A percentile compares a stretch with the other conserved stretches of the same genome.
Conservation (phyloP, 2,113 vertebrate species). For the Rhynchomys soricoides region DNA sequence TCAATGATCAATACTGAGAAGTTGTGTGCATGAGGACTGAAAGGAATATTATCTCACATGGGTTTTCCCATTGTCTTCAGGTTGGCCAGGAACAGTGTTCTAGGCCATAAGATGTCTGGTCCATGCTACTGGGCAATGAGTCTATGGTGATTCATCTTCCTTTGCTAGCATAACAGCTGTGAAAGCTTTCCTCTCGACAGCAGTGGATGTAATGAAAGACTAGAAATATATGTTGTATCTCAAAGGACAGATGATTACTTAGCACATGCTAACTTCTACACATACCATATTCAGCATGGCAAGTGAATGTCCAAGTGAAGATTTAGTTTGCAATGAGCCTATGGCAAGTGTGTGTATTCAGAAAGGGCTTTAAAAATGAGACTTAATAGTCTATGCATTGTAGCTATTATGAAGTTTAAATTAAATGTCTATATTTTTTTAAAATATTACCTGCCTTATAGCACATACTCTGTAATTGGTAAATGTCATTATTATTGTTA, state of each 20-base stretch:
- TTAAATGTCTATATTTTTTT: conserved; percentile 30
- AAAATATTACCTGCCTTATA: conserved; percentile 26
- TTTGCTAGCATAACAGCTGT: background rate
- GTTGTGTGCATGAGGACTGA: background rate
- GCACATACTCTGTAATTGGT: background rate
- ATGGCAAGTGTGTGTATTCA: background rate
- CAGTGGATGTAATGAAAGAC: background rate
- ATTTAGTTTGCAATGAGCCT: background rate
- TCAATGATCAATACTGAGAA: background rate
- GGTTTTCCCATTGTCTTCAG: background rate
- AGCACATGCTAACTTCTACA: background rate
- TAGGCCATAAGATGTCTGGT: background rate
- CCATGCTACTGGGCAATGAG: background rate
- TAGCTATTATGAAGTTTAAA: background rate
- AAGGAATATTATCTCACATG: background rate
- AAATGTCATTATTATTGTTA: background rate
- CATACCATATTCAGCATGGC: background rate
- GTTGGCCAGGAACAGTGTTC: background rate
- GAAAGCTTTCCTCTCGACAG: background rate
- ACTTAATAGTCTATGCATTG: background rate
- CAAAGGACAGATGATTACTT: background rate
- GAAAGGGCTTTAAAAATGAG: background rate
- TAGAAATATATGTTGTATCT: background rate
- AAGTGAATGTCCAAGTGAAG: background rate
- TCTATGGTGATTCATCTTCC: background rate